phyloP scores from a whole-genome alignment of 2,797 vertebrate species.

The Limnodromus scolopaceus region DNA sequence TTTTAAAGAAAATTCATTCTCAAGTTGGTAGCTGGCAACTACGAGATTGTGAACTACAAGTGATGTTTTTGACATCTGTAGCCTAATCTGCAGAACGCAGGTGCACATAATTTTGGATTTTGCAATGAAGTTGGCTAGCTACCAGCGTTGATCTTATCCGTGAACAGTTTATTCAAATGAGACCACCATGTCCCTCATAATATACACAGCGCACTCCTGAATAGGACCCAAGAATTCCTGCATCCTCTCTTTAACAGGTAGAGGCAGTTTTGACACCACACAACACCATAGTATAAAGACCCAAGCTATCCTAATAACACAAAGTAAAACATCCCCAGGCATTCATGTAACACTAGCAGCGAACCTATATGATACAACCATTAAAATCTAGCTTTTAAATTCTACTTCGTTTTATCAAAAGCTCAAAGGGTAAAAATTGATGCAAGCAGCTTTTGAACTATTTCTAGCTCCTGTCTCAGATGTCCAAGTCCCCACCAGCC shows the following conservation, averaged over 20 bases:
- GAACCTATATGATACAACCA: neutral
- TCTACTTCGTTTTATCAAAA: neutral
- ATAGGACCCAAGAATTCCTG: neutral
- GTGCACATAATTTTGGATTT: constrained; percentile 30
- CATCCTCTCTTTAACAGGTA: neutral
- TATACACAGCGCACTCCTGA: neutral
- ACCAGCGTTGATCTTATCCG: constrained; percentile 4
- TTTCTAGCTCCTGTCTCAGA: neutral
- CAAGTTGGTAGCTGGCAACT: neutral
- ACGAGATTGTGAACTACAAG: neutral
- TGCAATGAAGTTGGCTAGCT: constrained; percentile 16
- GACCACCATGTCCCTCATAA: neutral
- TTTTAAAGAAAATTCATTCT: constrained; percentile 27
- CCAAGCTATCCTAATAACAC: neutral
- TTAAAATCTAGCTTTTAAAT: neutral
- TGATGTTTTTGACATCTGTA: constrained; percentile 2
- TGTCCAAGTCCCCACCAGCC: neutral
- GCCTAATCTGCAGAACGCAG: constrained; percentile 12
- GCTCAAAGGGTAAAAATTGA: neutral
- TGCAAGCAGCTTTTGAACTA: neutral
- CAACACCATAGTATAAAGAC: neutral
- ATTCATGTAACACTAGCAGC: neutral
- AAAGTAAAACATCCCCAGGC: neutral
- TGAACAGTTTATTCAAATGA: constrained; percentile 40
- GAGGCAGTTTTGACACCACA: neutral